Base-by-base conservation (phyloP, 2,888 invertebrate genomes). In the Cecidostiba fungosa region DNA sequence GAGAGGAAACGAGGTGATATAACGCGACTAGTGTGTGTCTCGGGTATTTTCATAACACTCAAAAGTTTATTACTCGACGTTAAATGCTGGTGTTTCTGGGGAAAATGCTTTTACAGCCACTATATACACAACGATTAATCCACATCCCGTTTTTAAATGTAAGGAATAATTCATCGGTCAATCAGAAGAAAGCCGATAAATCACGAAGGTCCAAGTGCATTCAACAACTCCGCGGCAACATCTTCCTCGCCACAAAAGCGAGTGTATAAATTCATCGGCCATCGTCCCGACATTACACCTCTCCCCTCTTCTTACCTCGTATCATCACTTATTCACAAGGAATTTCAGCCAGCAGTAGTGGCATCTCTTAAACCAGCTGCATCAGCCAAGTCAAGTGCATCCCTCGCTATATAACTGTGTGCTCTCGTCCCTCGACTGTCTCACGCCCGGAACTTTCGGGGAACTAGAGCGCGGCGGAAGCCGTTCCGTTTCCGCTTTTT, bases 401-500 rank as follows among this genome's bases (percentile, higher is more conserved):
- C 47, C 26, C 43, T 43, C 23, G 23, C 32, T 29, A 69, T 32
- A 69, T 29, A n/a, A n/a, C n/a, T n/a, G n/a, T n/a, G n/a, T n/a
- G n/a, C n/a, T n/a, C n/a, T n/a, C n/a, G n/a, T n/a, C n/a, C n/a
- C n/a, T n/a, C n/a, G n/a, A n/a, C 4, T 19, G 19, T 50, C 54
- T 59, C 54, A n/a, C 50, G 54, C 10, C 54, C 19, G n/a, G 23
- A 59, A 59, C n/a, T 59, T 59, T 59, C n/a, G 54, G 39, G n/a
- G 29, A 32, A 77, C 50, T 62, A 39, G 62, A 39, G 32, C 36
- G 59, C 14, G 3, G 26, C 29, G 19, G 77, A 29, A 14, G 54
- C 29, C 32, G 54, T 19, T n/a, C 16, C 54, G 50, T 76, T 36
- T 77, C n/a, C n/a, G 77, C 39, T 74, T 50, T 74, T 74, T 74